These are phyloP conservation scores for Drosophila borealis DNA, from an alignment of 2,888 invertebrate genomes.

Conservation along the genomic window DNA sequence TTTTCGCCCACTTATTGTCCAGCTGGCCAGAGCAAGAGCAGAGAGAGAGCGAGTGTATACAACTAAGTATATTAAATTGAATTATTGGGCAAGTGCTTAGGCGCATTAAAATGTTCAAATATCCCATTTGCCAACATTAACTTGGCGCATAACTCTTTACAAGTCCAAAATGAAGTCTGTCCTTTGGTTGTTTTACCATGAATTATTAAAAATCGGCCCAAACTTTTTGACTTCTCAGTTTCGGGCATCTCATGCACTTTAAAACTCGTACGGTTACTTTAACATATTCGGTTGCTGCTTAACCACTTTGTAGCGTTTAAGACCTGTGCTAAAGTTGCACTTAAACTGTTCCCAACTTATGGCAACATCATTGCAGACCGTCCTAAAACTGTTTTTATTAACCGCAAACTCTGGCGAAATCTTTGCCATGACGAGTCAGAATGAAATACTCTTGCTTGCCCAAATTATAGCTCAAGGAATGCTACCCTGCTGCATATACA, in stretches of 20 bases:
- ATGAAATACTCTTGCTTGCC: too few species aligned
- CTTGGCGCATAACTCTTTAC: conserved; percentile 38
- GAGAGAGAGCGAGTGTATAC: conserved; percentile 15
- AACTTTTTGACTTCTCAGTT: not conserved
- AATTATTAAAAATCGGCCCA: not conserved
- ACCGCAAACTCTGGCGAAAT: not conserved
- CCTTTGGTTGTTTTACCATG: not conserved
- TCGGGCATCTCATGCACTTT: not conserved
- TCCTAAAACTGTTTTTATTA: not conserved
- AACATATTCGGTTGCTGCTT: not conserved
- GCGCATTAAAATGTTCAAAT: conserved; percentile 37
- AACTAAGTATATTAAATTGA: conserved; percentile 74
- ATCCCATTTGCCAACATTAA: conserved; percentile 14
- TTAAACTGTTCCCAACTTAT: conserved; percentile 2
- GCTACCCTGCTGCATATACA: too few species aligned
- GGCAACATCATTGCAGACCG: not conserved
- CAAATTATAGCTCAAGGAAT: too few species aligned
- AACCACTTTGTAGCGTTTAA: conserved; percentile 1
- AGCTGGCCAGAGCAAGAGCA: not conserved
- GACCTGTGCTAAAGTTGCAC: not conserved
- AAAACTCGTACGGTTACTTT: not conserved
- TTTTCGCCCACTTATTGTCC: conserved; percentile 32
- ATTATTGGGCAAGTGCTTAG: conserved; percentile 64
- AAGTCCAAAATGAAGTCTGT: conserved; percentile 14
- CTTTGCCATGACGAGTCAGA: not conserved